A percentile compares a stretch with the other conserved stretches of the same genome.
phyloP scores from a whole-genome alignment of 2,113 vertebrate species.

The Plecturocebus donacophilus region DNA sequence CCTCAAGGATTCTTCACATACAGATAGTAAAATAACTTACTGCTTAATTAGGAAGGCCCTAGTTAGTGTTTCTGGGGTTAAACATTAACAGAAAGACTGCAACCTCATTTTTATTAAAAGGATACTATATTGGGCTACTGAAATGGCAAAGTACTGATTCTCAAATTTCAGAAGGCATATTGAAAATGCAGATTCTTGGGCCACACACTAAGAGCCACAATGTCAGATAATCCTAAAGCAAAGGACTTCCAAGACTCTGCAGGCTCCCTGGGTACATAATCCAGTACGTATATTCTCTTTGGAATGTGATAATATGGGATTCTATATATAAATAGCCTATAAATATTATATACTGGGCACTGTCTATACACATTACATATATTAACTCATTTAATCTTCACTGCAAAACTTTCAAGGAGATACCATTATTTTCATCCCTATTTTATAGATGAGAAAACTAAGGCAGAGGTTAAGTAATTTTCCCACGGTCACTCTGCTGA shows the following conservation, averaged over 20 bases:
- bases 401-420: not conserved
- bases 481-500: not conserved
- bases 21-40: not conserved
- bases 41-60: not conserved
- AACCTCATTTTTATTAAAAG: not conserved
- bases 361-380: not conserved
- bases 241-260: not conserved
- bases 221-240: constrained; percentile 29
- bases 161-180: not conserved
- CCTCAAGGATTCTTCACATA: not conserved
- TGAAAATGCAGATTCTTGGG: not conserved
- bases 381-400: not conserved
- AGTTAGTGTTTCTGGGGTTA: not conserved
- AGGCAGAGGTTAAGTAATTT: constrained; percentile 17
- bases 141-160: not conserved
- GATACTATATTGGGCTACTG: not conserved
- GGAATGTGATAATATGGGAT: not conserved
- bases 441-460: constrained; percentile 20
- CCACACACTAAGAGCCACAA: not conserved
- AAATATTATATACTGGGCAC: not conserved
- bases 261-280: not conserved
- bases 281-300: not conserved
- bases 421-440: not conserved
- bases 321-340: not conserved
- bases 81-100: not conserved